Evolutionary conservation across 2,888 invertebrate genomes (phyloP).

Genomic region (Rhyacophila evoluta): DNA sequence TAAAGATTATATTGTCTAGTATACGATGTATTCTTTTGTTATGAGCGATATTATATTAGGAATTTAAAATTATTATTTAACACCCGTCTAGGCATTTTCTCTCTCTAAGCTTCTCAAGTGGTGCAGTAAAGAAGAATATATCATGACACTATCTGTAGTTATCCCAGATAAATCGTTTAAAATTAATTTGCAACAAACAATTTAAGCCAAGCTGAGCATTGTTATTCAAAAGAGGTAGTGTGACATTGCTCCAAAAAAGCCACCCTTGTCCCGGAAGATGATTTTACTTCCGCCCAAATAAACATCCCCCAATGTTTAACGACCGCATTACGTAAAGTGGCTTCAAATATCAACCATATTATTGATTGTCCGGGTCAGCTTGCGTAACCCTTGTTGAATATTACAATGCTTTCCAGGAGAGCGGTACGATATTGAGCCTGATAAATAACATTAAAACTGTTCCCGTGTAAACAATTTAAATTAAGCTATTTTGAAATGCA

Average conservation of each 20-base stretch:
- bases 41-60: too few species aligned
- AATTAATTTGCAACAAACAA: not conserved
- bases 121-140: too few species aligned
- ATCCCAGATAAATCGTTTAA: not conserved
- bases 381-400: conserved; percentile 8
- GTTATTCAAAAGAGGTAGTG: not conserved
- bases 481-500: not conserved
- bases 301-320: conserved; percentile 7
- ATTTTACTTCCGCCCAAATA: not conserved
- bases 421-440: not conserved
- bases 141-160: too few species aligned
- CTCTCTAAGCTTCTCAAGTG: too few species aligned
- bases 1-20: too few species aligned
- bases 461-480: not conserved
- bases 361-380: not conserved
- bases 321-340: conserved; percentile 1
- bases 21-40: too few species aligned
- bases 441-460: not conserved
- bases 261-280: not conserved
- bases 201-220: not conserved
- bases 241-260: not conserved
- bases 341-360: conserved; percentile 8
- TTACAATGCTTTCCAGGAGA: not conserved
- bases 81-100: too few species aligned
- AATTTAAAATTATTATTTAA: too few species aligned